Conservation (phyloP, 2,797 vertebrate species). For the Gobionotothen gibberifrons region DNA sequence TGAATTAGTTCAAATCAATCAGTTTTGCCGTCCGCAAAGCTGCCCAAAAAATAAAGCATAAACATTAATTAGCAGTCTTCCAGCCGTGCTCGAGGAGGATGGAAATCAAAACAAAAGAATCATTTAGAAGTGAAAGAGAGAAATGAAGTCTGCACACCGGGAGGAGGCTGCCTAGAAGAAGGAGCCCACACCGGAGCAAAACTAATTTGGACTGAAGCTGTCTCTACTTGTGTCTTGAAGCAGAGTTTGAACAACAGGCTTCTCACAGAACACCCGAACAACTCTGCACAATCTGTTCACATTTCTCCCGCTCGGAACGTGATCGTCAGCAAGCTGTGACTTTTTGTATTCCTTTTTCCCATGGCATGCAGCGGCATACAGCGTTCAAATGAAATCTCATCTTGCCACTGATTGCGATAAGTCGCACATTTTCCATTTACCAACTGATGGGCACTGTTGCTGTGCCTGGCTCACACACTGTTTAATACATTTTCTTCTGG, state of each 20-base stretch:
- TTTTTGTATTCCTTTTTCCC: slow-evolving; percentile 1
- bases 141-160: slow-evolving; percentile 43
- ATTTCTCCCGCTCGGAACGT: slow-evolving; percentile 42
- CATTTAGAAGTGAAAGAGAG: slow-evolving; percentile 43
- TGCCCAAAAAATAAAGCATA: slow-evolving; percentile 31
- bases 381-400: slow-evolving; percentile 68
- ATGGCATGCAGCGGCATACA: slow-evolving; percentile 53
- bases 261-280: slow-evolving; percentile 35
- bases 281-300: slow-evolving; percentile 64
- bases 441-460: slow-evolving; percentile 43
- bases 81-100: slow-evolving; percentile 53
- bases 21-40: slow-evolving; percentile 19
- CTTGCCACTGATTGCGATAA: slow-evolving; percentile 59
- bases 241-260: slow-evolving; percentile 61
- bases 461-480: slow-evolving; percentile 23
- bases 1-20: background rate
- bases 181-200: slow-evolving; percentile 43
- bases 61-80: slow-evolving; percentile 62
- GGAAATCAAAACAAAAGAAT: slow-evolving; percentile 50
- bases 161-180: slow-evolving; percentile 44
- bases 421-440: slow-evolving; percentile 66
- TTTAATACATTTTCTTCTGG: slow-evolving; percentile 36
- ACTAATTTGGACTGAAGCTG: slow-evolving; percentile 55
- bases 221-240: slow-evolving; percentile 52
- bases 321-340: slow-evolving; percentile 34